A percentile compares a stretch with the other conserved stretches of the same genome.
These are phyloP conservation scores for Hypolimnas misippus DNA, from an alignment of 2,888 invertebrate genomes.

Conservation along the genomic window DNA sequence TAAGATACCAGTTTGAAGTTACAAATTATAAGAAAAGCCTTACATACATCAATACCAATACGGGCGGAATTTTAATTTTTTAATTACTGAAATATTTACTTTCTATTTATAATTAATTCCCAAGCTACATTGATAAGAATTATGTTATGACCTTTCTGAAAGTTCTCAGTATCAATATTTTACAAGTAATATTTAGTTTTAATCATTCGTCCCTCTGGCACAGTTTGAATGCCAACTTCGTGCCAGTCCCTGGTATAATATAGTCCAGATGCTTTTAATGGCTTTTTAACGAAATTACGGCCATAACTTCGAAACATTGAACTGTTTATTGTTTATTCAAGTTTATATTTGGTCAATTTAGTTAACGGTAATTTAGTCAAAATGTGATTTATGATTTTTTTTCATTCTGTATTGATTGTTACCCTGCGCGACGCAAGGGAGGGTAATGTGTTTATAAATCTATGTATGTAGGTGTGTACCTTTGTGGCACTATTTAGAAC, in stretches of 20 bases:
- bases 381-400: background rate
- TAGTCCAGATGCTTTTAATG: constrained; percentile 58
- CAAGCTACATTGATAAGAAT: background rate
- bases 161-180: constrained; percentile 31
- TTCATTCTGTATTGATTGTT: background rate
- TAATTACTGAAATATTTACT: background rate
- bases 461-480: no score
- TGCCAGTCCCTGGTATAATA: constrained; percentile 35
- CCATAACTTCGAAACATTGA: constrained; percentile 34
- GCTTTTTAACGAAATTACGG: constrained; percentile 57
- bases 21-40: no score
- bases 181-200: constrained; percentile 40
- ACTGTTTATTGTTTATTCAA: constrained; percentile 26
- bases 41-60: no score
- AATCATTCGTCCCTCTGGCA: constrained; percentile 40
- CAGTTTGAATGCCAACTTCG: constrained; percentile 43
- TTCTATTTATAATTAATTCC: background rate
- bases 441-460: no score
- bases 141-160: constrained; percentile 3
- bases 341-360: constrained; percentile 7
- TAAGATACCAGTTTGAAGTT: no score
- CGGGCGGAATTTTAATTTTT: no score
- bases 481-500: no score
- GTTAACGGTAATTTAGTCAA: background rate
- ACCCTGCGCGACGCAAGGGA: no score